phyloP scores from a whole-genome alignment of 2,888 invertebrate species.

The Julus scandinavius region DNA sequence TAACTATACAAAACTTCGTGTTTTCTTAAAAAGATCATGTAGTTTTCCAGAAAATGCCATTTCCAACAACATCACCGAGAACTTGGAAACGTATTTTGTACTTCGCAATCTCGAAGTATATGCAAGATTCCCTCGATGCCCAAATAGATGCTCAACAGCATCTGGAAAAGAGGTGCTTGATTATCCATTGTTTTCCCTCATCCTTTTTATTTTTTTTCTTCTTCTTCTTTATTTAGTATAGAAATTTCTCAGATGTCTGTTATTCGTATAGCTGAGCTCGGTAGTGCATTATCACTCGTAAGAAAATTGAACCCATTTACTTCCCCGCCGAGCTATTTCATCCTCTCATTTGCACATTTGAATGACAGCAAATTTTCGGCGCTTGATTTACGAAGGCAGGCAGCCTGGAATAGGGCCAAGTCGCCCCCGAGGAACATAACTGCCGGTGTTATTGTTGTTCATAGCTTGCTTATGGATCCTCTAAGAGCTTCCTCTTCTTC shows the following conservation, averaged over 20 bases:
- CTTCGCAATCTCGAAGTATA: neutral
- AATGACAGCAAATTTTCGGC: slow-evolving; percentile 26
- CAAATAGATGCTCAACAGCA: neutral
- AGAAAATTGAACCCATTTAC: slow-evolving; percentile 33
- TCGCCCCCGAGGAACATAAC: slow-evolving; percentile 33
- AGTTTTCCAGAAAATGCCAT: too few relatives aligned
- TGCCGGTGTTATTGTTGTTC: slow-evolving; percentile 33
- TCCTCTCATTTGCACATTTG: slow-evolving; percentile 33
- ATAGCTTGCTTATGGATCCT: slow-evolving; percentile 33
- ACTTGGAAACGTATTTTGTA: too few relatives aligned
- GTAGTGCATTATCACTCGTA: neutral
- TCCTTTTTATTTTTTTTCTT: too few relatives aligned
- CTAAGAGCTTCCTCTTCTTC: slow-evolving; percentile 12
- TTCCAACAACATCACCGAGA: too few relatives aligned
- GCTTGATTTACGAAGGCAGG: slow-evolving; percentile 21
- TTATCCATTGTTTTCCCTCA: slow-evolving; percentile 16
- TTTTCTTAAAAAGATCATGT: too few relatives aligned
- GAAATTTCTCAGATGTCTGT: neutral
- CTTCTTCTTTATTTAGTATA: neutral
- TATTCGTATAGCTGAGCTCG: slow-evolving; percentile 1
- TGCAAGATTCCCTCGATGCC: neutral
- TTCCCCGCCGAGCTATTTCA: slow-evolving; percentile 33
- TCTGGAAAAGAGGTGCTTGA: neutral
- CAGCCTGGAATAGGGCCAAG: slow-evolving; percentile 33
- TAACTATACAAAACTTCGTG: too few relatives aligned